Evolutionary conservation across 2,113 vertebrate species (phyloP).

Genomic region (Eclectus roratus): DNA sequence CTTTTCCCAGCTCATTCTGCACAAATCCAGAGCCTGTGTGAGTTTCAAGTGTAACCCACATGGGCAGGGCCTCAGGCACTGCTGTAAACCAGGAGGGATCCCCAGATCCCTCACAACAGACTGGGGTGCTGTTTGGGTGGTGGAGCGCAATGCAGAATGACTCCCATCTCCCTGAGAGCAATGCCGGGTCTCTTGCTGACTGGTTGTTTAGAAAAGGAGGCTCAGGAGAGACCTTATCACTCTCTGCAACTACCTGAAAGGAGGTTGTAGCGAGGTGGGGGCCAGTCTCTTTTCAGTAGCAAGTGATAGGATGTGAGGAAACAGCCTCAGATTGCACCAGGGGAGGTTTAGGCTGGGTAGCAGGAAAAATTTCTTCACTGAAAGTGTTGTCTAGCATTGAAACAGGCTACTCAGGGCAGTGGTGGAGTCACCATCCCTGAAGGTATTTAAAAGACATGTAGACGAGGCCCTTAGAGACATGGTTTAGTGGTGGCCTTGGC

Average conservation of each 20-base stretch:
- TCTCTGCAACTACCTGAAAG: neutral
- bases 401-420: neutral
- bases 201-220: neutral
- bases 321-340: accelerated
- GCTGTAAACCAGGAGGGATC: neutral
- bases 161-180: neutral
- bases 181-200: neutral
- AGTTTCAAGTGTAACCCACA: neutral
- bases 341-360: neutral
- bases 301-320: neutral
- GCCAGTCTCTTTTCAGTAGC: accelerated
- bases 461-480: neutral
- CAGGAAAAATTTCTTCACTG: accelerated
- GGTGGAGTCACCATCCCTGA: neutral
- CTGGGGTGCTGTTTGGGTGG: neutral
- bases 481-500: neutral
- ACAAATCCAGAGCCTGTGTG: neutral
- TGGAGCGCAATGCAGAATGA: accelerated
- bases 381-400: neutral
- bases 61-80: neutral
- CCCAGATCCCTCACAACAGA: neutral
- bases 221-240: neutral
- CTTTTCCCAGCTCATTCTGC: neutral
- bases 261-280: neutral
- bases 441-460: neutral